phyloP scores from a whole-genome alignment of 2,888 invertebrate genomes.

The Rhagonycha fulva region DNA sequence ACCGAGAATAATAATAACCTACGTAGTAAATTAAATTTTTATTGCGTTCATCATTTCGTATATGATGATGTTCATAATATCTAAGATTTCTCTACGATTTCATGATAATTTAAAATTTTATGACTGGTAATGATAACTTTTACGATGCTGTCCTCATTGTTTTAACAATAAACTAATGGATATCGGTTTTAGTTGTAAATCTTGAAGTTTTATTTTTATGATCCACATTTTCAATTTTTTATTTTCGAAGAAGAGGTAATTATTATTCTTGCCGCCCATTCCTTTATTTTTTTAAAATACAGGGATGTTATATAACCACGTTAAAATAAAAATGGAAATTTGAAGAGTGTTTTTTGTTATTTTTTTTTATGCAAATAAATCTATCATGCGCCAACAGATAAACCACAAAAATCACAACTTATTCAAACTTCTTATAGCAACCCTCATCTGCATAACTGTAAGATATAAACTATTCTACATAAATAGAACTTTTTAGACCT shows the following conservation, averaged over 20 bases:
- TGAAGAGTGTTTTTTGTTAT: not conserved
- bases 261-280: not conserved
- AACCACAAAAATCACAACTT: slow-evolving; percentile 4
- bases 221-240: not conserved
- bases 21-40: not conserved
- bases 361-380: not conserved
- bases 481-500: not conserved
- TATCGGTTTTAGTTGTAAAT: not conserved
- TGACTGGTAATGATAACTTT: not conserved
- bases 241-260: not conserved
- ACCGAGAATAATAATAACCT: not conserved
- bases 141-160: not conserved
- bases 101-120: not conserved
- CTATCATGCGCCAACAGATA: slow-evolving; percentile 3
- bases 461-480: slow-evolving; percentile 1
- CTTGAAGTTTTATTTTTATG: not conserved
- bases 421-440: slow-evolving; percentile 4
- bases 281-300: not conserved
- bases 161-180: not conserved
- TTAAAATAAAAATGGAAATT: slow-evolving; percentile 1
- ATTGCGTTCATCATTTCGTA: not conserved
- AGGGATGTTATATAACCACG: not conserved
- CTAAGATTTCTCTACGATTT: not conserved
- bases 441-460: slow-evolving; percentile 1
- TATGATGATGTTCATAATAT: not conserved